phyloP scores from a whole-genome alignment of 2,113 vertebrate genomes.

The Tetrax tetrax region DNA sequence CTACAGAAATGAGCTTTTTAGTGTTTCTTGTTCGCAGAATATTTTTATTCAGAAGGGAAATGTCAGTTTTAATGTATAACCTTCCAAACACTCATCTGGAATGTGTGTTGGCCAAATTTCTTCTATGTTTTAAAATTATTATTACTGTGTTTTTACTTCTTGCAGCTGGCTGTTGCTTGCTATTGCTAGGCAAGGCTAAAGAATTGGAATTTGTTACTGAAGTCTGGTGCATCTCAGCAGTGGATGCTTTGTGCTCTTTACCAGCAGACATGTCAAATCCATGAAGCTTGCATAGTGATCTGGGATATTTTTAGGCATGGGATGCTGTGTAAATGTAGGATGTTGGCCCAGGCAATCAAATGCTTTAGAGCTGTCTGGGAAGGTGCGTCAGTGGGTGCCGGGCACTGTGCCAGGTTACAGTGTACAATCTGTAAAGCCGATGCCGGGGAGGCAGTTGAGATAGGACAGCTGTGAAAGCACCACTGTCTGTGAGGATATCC shows the following conservation, averaged over 20 bases:
- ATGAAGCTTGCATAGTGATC: background rate
- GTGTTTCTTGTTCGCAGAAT: background rate
- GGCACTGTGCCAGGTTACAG: background rate
- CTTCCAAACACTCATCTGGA: background rate
- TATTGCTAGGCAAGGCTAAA: background rate
- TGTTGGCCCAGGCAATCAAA: background rate
- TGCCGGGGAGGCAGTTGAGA: accelerated
- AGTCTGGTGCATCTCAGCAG: background rate
- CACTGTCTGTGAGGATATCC: accelerated
- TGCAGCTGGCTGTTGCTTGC: background rate
- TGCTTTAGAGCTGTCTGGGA: background rate
- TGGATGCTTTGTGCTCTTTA: background rate
- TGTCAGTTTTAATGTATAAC: background rate
- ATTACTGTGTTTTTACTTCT: background rate
- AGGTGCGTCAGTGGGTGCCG: background rate
- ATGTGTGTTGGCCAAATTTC: background rate
- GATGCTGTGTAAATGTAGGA: background rate
- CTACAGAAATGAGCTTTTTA: background rate
- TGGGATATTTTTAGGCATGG: background rate
- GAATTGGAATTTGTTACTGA: background rate
- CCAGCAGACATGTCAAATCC: background rate
- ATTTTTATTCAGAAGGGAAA: background rate
- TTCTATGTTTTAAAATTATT: background rate
- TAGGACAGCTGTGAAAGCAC: background rate
- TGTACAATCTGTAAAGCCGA: background rate